A percentile compares a stretch with the other conserved stretches of the same genome.
Evolutionary conservation across 2,888 invertebrate genomes (phyloP).

Genomic region (Notodonta dromedarius): DNA sequence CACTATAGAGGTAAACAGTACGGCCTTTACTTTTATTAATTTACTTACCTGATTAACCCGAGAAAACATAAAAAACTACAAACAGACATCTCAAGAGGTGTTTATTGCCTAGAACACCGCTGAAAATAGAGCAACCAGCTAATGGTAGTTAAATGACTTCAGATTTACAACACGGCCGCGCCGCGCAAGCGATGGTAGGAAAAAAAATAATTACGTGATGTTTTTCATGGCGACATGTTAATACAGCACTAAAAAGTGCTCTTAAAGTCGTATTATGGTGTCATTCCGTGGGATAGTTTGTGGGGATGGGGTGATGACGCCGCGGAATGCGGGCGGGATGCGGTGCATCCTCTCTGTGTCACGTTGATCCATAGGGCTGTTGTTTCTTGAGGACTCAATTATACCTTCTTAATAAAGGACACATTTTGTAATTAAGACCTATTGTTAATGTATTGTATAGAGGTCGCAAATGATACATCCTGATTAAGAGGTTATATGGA

Average conservation of each 20-base stretch:
- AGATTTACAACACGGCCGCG: conserved; percentile 56
- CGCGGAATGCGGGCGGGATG: conserved; percentile 20
- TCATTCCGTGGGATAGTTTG: conserved; percentile 44
- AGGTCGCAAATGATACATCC: too few relatives aligned
- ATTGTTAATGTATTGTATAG: too few relatives aligned
- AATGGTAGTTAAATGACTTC: conserved; percentile 65
- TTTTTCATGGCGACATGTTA: conserved; percentile 42
- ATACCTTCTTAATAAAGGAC: too few relatives aligned
- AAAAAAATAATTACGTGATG: conserved; percentile 46
- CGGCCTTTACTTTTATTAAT: neutral
- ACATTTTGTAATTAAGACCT: too few relatives aligned
- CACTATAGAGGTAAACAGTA: neutral
- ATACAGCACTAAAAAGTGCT: conserved; percentile 32
- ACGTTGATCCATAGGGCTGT: conserved; percentile 7
- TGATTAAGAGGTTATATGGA: too few relatives aligned
- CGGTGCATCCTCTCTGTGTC: conserved; percentile 10
- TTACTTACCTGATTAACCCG: neutral
- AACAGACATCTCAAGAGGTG: neutral
- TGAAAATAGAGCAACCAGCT: conserved; percentile 43
- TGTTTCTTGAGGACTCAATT: neutral
- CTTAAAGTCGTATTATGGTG: conserved; percentile 38
- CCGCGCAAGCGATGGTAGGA: conserved; percentile 30
- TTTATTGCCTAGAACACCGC: neutral
- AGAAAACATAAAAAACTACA: neutral
- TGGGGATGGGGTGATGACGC: conserved; percentile 35